Conservation (phyloP, 2,888 invertebrate species). For the Monopis laevigella region DNA sequence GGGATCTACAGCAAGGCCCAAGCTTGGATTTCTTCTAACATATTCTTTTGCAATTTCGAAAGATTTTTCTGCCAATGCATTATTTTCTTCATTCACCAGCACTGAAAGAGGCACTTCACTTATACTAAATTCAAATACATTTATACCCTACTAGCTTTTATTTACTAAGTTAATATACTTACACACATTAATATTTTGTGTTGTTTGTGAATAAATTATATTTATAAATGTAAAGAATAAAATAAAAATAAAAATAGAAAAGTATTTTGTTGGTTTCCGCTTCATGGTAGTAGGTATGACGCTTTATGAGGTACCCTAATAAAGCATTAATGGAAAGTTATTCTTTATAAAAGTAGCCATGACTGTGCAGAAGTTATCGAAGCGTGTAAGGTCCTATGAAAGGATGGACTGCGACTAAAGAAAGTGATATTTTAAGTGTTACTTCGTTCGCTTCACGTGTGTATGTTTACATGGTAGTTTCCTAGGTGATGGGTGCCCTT, state of each 20-base stretch:
- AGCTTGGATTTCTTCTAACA: constrained; percentile 73
- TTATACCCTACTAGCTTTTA: background rate
- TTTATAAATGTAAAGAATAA: constrained; percentile 25
- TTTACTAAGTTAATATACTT: constrained; percentile 41
- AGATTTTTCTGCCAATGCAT: constrained; percentile 75
- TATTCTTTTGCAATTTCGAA: constrained; percentile 77
- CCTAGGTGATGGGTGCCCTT: constrained; percentile 55
- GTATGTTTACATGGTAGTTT: constrained; percentile 40
- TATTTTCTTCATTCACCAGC: constrained; percentile 78
- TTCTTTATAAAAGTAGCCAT: too few species aligned
- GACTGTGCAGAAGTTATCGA: too few species aligned
- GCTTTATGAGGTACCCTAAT: too few species aligned
- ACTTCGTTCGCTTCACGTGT: constrained; percentile 20
- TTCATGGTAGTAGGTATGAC: background rate
- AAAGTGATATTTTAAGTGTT: too few species aligned
- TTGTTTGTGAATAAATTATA: constrained; percentile 60
- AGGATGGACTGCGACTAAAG: too few species aligned
- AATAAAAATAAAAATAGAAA: constrained; percentile 24
- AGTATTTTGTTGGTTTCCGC: constrained; percentile 12
- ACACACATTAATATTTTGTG: constrained; percentile 78
- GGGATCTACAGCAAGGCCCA: constrained; percentile 72
- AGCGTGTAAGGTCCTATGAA: too few species aligned
- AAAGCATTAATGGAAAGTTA: too few species aligned
- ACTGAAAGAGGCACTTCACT: constrained; percentile 48
- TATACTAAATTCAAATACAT: background rate